Conservation (phyloP, 2,888 invertebrate species). For the Hypercompe scribonia region DNA sequence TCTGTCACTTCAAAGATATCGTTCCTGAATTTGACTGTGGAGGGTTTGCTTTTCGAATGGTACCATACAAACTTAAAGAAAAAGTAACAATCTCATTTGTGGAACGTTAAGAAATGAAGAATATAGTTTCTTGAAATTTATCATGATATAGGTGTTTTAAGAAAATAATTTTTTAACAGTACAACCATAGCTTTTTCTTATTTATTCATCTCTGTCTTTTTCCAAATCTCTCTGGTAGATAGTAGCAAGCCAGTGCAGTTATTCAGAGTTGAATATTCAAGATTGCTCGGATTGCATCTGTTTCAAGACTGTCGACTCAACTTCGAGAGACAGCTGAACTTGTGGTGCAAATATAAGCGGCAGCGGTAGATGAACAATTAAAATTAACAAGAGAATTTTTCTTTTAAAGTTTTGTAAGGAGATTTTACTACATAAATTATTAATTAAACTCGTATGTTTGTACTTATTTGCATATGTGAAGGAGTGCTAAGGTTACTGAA, state of each 20-base stretch:
- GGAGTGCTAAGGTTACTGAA: too few relatives aligned
- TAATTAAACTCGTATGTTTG: too few relatives aligned
- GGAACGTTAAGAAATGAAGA: too few relatives aligned
- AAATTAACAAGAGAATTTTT: neutral
- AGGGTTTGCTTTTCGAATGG: too few relatives aligned
- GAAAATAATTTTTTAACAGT: neutral
- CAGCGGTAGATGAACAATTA: too few relatives aligned
- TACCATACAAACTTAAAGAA: too few relatives aligned
- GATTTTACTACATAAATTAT: neutral
- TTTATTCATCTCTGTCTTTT: conserved; percentile 5
- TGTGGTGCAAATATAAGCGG: neutral
- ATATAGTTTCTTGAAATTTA: too few relatives aligned
- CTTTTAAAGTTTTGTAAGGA: neutral
- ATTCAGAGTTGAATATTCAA: conserved; percentile 41
- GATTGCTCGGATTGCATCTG: conserved; percentile 45
- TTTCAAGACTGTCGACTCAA: conserved; percentile 24
- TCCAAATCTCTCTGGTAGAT: conserved; percentile 33
- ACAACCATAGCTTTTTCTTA: neutral
- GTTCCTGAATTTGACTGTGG: too few relatives aligned
- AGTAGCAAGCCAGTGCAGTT: conserved; percentile 33
- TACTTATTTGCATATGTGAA: too few relatives aligned
- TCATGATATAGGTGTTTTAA: too few relatives aligned
- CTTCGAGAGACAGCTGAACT: neutral
- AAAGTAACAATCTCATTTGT: too few relatives aligned
- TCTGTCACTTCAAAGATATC: too few relatives aligned